Percentiles rank a stretch among this genome's conserved stretches.
Evolutionary conservation across 2,888 invertebrate genomes (phyloP).

Genomic region (Drosophila meridionalis): DNA sequence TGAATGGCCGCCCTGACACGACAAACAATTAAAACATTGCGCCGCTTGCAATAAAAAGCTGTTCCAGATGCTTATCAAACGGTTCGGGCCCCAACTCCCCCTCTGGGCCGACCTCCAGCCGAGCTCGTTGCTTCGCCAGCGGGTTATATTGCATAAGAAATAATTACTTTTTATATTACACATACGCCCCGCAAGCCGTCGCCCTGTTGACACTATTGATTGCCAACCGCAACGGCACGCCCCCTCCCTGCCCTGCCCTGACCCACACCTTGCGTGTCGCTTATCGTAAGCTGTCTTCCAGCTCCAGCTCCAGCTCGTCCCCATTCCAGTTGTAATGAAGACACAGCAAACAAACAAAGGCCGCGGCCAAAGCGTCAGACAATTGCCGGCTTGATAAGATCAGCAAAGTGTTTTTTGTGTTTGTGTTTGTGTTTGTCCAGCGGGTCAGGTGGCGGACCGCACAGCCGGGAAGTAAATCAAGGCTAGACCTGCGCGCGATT

Average conservation of each 20-base stretch:
- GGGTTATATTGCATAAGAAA: constrained; percentile 75
- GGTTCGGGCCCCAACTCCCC: neutral
- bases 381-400: constrained; percentile 73
- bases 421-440: constrained; percentile 31
- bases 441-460: constrained; percentile 25
- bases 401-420: constrained; percentile 52
- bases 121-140: neutral
- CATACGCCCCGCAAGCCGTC: constrained; percentile 65
- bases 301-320: neutral
- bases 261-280: constrained; percentile 69
- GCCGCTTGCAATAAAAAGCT: constrained; percentile 75
- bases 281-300: constrained; percentile 54
- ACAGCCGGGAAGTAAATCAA: constrained; percentile 50
- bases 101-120: neutral
- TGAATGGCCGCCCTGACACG: constrained; percentile 65
- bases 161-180: constrained; percentile 80
- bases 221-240: constrained; percentile 42
- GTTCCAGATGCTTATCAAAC: constrained; percentile 76
- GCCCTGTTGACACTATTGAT: constrained; percentile 72
- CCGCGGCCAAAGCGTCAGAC: constrained; percentile 71
- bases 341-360: constrained; percentile 65
- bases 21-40: constrained; percentile 80
- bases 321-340: constrained; percentile 56
- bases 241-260: neutral
- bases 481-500: constrained; percentile 49